Base-by-base conservation (phyloP, 2,888 invertebrate genomes). In the Ischnus inquisitorius region DNA sequence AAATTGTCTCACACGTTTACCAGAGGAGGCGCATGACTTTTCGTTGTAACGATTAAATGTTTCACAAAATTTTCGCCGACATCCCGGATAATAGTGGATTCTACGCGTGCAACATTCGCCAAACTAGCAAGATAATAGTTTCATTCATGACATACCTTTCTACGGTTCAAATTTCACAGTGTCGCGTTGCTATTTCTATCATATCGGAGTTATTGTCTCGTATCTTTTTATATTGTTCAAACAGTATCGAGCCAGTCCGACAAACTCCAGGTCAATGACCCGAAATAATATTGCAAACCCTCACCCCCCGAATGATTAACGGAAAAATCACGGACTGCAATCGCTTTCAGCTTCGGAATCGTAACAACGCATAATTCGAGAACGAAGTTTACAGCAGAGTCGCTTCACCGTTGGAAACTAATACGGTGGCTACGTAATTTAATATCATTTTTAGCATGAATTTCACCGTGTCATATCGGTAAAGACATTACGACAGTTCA, bases 401-500 rank as follows among this genome's bases (percentile, higher is more conserved):
- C n/a, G 2, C 12, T 28, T 28, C n/a, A 2, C 25, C n/a, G 14
- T 6, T 60, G 60, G 28, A 28, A 28, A 60, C 12, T 46, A n/a
- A 22, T 14, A 60, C 28, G 60, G 25, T 3, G 60, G 19, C 6
- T 4, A 14, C 5, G n/a, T 25, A 14, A 60, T 60, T 60, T 60
- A 14, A 60, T 19, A 60, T 22, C 41, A 43, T 54, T 60, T 72
- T 60, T n/a, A 54, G 54, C 41, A 57, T 71, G 54, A 54, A 67
- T 51, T 68, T 48, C 16, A 10, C 60, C 39, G 62, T 43, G 14
- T 43, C 54, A 65, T 71, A 54, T 41, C 28, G 3, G 41, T 6
- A 22, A 43, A 68, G 57, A 57, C 46, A 71, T 76, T 71, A 65
- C 69, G 71, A 71, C 39, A 51, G 39, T 60, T 71, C n/a, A 19